Evolutionary conservation across 2,113 vertebrate genomes (phyloP).

Genomic region (Leucopsar rothschildi): DNA sequence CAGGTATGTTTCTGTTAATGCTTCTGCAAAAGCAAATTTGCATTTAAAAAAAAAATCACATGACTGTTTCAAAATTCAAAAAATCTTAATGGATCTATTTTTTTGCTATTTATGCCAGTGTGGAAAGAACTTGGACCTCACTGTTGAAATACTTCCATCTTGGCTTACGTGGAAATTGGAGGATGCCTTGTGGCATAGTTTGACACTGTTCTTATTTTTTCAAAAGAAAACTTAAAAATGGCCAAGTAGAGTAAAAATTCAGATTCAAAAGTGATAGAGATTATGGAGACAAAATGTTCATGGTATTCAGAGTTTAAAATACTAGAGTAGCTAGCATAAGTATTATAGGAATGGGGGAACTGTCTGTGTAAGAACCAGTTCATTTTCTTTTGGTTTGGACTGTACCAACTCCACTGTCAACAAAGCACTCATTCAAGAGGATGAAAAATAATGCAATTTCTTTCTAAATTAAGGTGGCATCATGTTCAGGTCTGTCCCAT

Average conservation of each 20-base stretch:
- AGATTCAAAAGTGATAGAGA: neutral
- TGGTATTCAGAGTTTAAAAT: neutral
- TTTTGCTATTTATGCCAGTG: neutral
- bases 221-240: neutral
- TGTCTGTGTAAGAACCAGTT: neutral
- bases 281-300: neutral
- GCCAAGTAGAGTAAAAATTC: neutral
- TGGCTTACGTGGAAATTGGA: neutral
- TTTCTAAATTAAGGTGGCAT: neutral
- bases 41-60: neutral
- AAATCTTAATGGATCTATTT: neutral
- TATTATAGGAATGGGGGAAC: neutral
- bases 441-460: neutral
- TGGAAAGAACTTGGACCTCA: neutral
- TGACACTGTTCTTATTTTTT: neutral
- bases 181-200: neutral
- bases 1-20: constrained; percentile 53
- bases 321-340: neutral
- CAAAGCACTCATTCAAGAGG: neutral
- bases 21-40: neutral
- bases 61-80: neutral
- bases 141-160: neutral
- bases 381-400: neutral
- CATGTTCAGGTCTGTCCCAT: neutral
- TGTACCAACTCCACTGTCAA: neutral